Evolutionary conservation across 2,113 vertebrate genomes (phyloP).

Genomic region (Petromus typicus): DNA sequence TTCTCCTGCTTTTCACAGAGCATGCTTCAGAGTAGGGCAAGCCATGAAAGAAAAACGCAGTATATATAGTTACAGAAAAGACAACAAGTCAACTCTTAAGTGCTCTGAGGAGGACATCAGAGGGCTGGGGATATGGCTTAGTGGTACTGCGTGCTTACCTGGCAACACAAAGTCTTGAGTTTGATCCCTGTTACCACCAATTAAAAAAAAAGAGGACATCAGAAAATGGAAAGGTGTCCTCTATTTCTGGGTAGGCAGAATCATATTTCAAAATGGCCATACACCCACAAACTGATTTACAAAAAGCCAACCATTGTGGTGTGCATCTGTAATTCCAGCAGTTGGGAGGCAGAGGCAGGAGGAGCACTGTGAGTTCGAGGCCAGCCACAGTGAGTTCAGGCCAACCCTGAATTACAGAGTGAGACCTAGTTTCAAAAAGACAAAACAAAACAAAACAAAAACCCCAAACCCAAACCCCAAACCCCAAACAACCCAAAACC

Average conservation of each 20-base stretch:
- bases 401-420: neutral
- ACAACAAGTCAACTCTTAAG: neutral
- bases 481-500: too few species aligned
- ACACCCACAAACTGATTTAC: neutral
- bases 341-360: neutral
- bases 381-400: neutral
- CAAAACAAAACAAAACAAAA: too few species aligned
- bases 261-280: neutral
- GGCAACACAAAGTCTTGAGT: too few species aligned
- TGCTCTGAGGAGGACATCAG: slow-evolving; percentile 29
- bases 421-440: neutral
- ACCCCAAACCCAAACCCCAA: neutral
- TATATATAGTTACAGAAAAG: neutral
- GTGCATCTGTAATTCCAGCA: neutral
- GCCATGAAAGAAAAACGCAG: slow-evolving; percentile 85
- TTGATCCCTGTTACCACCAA: too few species aligned
- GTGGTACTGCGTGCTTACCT: too few species aligned
- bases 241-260: neutral
- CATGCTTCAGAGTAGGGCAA: slow-evolving; percentile 84
- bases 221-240: neutral
- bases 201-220: neutral
- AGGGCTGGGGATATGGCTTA: too few species aligned
- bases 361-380: neutral
- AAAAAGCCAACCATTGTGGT: neutral
- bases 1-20: slow-evolving; percentile 96